phyloP scores from a whole-genome alignment of 2,113 vertebrate species.

The Phylloscopus trochilus region DNA sequence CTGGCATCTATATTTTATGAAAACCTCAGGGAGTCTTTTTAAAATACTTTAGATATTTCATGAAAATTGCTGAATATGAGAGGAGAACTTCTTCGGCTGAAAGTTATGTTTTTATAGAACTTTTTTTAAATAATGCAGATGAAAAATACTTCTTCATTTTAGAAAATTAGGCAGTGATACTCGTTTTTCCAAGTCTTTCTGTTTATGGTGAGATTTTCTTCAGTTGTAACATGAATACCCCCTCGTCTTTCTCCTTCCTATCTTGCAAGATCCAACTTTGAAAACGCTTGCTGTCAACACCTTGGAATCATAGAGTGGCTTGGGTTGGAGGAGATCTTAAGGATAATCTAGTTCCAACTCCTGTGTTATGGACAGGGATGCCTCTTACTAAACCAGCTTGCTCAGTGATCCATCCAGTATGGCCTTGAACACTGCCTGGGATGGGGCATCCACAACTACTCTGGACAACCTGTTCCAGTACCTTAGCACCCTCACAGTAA shows the following conservation, averaged over 20 bases:
- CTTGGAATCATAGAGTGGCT: not conserved
- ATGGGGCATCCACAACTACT: not conserved
- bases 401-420: not conserved
- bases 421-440: not conserved
- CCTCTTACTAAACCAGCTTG: not conserved
- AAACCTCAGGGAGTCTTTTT: not conserved
- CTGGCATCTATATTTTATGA: conserved; percentile 6
- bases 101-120: not conserved
- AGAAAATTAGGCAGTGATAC: not conserved
- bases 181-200: not conserved
- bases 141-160: not conserved
- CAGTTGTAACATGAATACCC: not conserved
- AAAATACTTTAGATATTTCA: not conserved
- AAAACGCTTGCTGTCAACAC: not conserved
- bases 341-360: not conserved
- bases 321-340: not conserved
- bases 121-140: not conserved
- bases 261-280: not conserved
- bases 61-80: not conserved
- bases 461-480: too few species aligned
- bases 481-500: not conserved
- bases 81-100: not conserved
- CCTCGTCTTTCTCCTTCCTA: not conserved
- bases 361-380: not conserved
- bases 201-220: not conserved